phyloP scores from a whole-genome alignment of 2,113 vertebrate genomes.

The Hoplias malabaricus region DNA sequence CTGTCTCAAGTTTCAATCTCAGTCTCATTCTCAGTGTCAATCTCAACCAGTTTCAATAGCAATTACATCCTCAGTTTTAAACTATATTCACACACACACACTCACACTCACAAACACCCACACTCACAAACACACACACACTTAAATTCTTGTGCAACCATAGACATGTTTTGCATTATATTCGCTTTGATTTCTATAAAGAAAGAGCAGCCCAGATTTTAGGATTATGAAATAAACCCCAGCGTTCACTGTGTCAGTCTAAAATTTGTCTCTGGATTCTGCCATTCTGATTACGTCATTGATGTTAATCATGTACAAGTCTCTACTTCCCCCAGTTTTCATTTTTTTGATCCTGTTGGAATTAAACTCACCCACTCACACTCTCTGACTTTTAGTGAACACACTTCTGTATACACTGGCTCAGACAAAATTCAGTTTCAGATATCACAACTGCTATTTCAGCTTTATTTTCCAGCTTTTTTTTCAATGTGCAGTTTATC shows the following conservation, averaged over 20 bases:
- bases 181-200: too few species aligned
- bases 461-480: neutral
- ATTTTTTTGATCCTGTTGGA: neutral
- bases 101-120: too few species aligned
- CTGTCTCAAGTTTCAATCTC: too few species aligned
- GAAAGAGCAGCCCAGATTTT: too few species aligned
- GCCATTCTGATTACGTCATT: neutral
- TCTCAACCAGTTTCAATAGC: too few species aligned
- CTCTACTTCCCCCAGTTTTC: neutral
- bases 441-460: neutral
- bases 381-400: neutral
- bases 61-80: too few species aligned
- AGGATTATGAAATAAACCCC: neutral
- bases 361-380: neutral
- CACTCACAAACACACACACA: too few species aligned
- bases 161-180: too few species aligned
- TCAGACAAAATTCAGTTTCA: neutral
- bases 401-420: neutral
- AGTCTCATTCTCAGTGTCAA: too few species aligned
- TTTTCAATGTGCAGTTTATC: neutral
- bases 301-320: slow-evolving; percentile 11
- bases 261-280: neutral
- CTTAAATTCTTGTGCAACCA: too few species aligned
- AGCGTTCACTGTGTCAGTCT: neutral
- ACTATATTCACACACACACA: too few species aligned